Conservation (phyloP, 2,797 vertebrate genomes). For the Darevskia mixta region DNA sequence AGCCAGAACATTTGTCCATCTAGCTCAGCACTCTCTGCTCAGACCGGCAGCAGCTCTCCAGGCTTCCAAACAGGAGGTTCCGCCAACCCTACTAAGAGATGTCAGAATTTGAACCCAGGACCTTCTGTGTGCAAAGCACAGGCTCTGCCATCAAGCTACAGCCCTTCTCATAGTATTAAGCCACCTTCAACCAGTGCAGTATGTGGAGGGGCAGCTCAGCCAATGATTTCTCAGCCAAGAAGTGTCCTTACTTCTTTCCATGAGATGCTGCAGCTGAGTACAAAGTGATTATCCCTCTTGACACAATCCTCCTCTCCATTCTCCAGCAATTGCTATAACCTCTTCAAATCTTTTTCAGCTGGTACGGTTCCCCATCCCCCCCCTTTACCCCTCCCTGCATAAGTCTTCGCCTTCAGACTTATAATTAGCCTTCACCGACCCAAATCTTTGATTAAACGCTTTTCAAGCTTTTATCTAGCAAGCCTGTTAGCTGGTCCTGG, state of each 20-base stretch:
- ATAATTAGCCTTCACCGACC: slow-evolving; percentile 58
- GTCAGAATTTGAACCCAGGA: too few species aligned
- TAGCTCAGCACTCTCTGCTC: too few species aligned
- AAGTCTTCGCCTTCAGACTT: slow-evolving; percentile 27
- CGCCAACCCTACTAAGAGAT: too few species aligned
- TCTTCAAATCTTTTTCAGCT: not conserved
- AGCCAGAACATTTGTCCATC: not conserved
- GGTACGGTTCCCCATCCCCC: not conserved
- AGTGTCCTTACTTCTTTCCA: too few species aligned
- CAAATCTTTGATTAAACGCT: slow-evolving; percentile 75
- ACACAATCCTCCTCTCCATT: too few species aligned
- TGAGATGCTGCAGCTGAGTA: not conserved
- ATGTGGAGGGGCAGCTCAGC: not conserved
- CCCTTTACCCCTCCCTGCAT: not conserved
- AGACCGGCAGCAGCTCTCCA: too few species aligned
- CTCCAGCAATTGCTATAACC: not conserved
- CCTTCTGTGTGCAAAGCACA: not conserved
- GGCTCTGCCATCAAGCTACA: not conserved
- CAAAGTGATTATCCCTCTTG: not conserved
- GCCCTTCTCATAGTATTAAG: not conserved
- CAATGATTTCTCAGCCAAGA: not conserved
- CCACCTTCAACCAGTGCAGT: not conserved
- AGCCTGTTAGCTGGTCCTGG: slow-evolving; percentile 64
- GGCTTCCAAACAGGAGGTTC: too few species aligned
- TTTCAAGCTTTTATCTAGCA: slow-evolving; percentile 72